Conservation (phyloP, 2,797 vertebrate genomes). For the Lagodon rhomboides region DNA sequence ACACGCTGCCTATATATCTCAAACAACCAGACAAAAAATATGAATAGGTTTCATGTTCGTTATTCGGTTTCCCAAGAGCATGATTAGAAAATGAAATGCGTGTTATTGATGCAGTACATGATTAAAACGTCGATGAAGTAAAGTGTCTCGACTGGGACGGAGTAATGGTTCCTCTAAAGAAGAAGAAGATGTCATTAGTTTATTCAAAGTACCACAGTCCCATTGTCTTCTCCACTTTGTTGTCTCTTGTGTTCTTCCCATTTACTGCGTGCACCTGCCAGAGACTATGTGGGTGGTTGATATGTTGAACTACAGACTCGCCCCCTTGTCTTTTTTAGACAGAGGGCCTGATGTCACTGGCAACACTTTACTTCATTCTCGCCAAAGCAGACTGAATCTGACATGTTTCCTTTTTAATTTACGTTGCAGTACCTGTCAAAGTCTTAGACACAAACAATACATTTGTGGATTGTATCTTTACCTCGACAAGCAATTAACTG, state of each 20-base stretch:
- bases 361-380: neutral
- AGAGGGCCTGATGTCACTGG: neutral
- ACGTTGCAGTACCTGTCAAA: neutral
- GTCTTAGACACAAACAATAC: too few species aligned
- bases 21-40: neutral
- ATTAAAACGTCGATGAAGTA: neutral
- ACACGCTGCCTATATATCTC: neutral
- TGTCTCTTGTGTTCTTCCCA: conserved; percentile 26
- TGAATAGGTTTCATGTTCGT: neutral
- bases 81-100: neutral
- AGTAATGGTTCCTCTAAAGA: neutral
- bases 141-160: neutral
- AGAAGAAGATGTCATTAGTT: neutral
- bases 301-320: conserved; percentile 4
- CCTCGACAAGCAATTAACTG: neutral
- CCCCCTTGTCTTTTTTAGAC: conserved; percentile 2
- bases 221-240: conserved; percentile 21
- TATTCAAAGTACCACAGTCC: neutral
- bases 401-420: too few species aligned
- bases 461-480: neutral
- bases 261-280: conserved; percentile 53
- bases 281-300: conserved; percentile 46
- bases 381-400: neutral
- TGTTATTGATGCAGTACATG: neutral
- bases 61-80: neutral